Evolutionary conservation across 1,140 invertebrate genomes (phyloP), one percentile per base, ranked within the genome.

Genomic region (Centruroides vittatus): DNA sequence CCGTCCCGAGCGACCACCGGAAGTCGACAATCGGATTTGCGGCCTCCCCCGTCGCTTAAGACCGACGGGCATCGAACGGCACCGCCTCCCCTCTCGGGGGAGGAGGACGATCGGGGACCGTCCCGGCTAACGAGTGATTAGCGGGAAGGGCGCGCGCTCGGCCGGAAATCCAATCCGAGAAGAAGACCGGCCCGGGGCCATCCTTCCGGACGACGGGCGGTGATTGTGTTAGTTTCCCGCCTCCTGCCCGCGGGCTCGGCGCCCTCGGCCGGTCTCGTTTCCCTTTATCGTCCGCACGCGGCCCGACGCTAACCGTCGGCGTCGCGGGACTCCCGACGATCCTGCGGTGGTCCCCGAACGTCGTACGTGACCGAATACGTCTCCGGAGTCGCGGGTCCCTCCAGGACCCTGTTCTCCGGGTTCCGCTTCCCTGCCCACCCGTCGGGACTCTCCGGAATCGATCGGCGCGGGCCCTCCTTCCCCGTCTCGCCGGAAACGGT

Each of bases 11-110:
- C 34, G 11, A 35, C 23, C 12, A 11, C 55, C 23, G 35, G 34
- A 34, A 13, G 41, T 41, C 10, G 49, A 47, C 55, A 61, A 61
- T 61, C 60, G 55, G 60, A 61, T 61, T 61, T 61, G 60, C 47
- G 60, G 60, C 57, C 48, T 57, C 55, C 60, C 60, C 60, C 57
- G 57, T 61, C 60, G 57, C 60, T 61, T 61, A 61, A 57, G 60
- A 61, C 60, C 57, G 57, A 61, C 60, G 57, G 47, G 47, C 51
- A 34, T 23, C 8, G 35, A 35, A 35, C 6, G 5, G 7, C 41
- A 8, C 7, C 35, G 47, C 13, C 12, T 23, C n/a, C 35, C 35
- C 23, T 23, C 34, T 46, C 35, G 41, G 9, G 51, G 12, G 13
- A 13, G 13, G 12, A 6, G 51, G 35, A 52, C 13, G n/a, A 23